A percentile compares a stretch with the other conserved stretches of the same genome.
These are phyloP conservation scores for Marasmarcha lunaedactyla DNA, from an alignment of 2,888 invertebrate genomes.

Conservation along the genomic window DNA sequence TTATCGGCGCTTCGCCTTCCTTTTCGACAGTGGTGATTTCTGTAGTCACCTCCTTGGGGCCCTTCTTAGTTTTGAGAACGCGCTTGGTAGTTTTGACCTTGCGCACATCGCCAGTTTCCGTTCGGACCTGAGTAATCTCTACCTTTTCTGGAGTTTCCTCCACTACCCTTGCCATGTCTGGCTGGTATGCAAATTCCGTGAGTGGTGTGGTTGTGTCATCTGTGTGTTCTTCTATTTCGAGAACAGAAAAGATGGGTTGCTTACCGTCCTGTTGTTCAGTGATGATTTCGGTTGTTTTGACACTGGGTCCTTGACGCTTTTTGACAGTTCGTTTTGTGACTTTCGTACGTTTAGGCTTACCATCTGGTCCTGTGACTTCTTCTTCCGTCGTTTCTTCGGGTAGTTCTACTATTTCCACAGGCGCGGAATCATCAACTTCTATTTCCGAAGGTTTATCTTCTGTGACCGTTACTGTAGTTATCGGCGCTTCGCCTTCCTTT, in stretches of 20 bases:
- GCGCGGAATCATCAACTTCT: constrained; percentile 19
- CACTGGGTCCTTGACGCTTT: constrained; percentile 26
- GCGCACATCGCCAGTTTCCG: constrained; percentile 24
- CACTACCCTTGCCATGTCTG: constrained; percentile 21
- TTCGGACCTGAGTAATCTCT: constrained; percentile 36
- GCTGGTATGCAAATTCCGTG: constrained; percentile 3
- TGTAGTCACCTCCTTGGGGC: constrained; percentile 26
- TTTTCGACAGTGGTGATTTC: constrained; percentile 24
- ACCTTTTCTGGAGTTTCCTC: constrained; percentile 26
- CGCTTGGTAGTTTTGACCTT: constrained; percentile 10
- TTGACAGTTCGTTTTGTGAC: constrained; percentile 40
- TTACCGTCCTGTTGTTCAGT: constrained; percentile 51
- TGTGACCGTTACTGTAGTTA: constrained; percentile 16
- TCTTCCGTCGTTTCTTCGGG: constrained; percentile 19
- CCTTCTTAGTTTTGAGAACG: constrained; percentile 24
- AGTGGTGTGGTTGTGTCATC: constrained; percentile 20
- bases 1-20: constrained; percentile 14
- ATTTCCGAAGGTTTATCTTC: constrained; percentile 16
- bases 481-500: constrained; percentile 24
- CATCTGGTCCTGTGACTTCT: constrained; percentile 15
- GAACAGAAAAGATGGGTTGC: constrained; percentile 40
- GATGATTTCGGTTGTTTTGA: constrained; percentile 31
- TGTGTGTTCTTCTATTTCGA: constrained; percentile 32
- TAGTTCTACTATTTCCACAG: constrained; percentile 19
- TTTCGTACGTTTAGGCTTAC: constrained; percentile 16